Evolutionary conservation across 2,113 vertebrate species (phyloP), one percentile per base, ranked within the genome.

Genomic region (Neolamprologus cancellatus): DNA sequence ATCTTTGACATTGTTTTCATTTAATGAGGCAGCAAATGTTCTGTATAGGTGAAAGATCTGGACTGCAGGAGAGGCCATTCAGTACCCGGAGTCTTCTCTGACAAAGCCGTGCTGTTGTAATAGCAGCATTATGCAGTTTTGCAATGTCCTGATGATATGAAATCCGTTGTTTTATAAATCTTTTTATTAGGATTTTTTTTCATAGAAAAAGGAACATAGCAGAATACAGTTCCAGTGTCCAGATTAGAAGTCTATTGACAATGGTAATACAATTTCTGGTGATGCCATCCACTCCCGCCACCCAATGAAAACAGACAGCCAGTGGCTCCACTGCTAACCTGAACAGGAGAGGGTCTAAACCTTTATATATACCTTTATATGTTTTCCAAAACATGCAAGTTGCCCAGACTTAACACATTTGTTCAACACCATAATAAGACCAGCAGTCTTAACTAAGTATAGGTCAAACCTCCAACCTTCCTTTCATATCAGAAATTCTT

Each of bases 231-330:
- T 53, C 48, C 17, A 50, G 8, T 50, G 46, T 50, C 46, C n/a
- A 53, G n/a, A 53, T 20, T 20, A 53, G 50, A 53, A 53, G 50
- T 53, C 50, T 0, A 20, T 53, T 53, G 50, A 53, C 50, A 53
- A 20, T 53, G n/a, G n/a, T 53, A 53, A 53, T 53, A 53, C n/a
- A 20, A 20, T 53, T 53, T 53, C 5, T 53, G 50, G 50, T 53
- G 50, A 53, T 53, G n/a, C n/a, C 50, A 0, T 11, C n/a, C 50
- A 6, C n/a, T 53, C 3, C 50, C 3, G 0, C 50, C 50, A 53
- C 50, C 50, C 50, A 53, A 20, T 53, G 3, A 53, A 53, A 53
- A 53, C 50, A 11, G 50, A 11, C n/a, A 20, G 50, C n/a, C n/a
- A 53, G 50, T 0, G n/a, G n/a, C 50, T 50, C 48, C 48, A 50